Percentiles rank a stretch among this genome's conserved stretches.
Conservation (phyloP, 2,888 invertebrate genomes). For the Sminthurides aquaticus region DNA sequence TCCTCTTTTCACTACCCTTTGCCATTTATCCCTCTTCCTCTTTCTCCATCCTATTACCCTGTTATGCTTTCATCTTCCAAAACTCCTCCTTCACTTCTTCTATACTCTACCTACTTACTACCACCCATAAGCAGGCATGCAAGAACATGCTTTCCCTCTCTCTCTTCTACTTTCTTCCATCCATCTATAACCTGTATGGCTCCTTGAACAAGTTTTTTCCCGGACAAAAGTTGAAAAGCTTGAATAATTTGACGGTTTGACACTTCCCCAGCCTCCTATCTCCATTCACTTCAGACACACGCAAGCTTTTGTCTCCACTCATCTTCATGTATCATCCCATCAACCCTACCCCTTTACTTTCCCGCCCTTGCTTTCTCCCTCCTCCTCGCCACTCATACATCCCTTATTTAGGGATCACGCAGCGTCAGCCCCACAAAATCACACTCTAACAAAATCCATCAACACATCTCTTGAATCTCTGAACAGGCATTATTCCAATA, state of each 20-base stretch:
- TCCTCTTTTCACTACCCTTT: no score
- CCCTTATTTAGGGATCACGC: no score
- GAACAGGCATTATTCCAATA: not conserved
- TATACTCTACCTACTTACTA: not conserved
- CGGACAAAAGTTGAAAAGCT: slow-evolving; percentile 26
- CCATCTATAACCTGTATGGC: slow-evolving; percentile 1
- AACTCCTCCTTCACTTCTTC: not conserved
- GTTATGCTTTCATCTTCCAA: not conserved
- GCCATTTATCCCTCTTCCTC: slow-evolving; percentile 13
- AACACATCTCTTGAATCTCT: not conserved
- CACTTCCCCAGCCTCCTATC: slow-evolving; percentile 24
- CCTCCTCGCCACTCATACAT: no score
- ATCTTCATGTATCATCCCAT: slow-evolving; percentile 2
- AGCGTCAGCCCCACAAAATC: not conserved
- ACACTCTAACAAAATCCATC: not conserved
- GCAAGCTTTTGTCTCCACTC: slow-evolving; percentile 19
- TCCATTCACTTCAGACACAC: slow-evolving; percentile 26
- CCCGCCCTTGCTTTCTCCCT: no score
- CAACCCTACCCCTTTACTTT: no score
- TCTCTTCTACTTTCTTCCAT: slow-evolving; percentile 14
- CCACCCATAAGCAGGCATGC: not conserved
- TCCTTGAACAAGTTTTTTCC: not conserved
- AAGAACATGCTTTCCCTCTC: no score
- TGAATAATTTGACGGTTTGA: slow-evolving; percentile 33
- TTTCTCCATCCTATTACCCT: not conserved